Percentiles rank a stretch among this genome's conserved stretches.
These are phyloP conservation scores for Conchocele bisecta DNA, from an alignment of 2,888 invertebrate genomes.

Conservation along the genomic window DNA sequence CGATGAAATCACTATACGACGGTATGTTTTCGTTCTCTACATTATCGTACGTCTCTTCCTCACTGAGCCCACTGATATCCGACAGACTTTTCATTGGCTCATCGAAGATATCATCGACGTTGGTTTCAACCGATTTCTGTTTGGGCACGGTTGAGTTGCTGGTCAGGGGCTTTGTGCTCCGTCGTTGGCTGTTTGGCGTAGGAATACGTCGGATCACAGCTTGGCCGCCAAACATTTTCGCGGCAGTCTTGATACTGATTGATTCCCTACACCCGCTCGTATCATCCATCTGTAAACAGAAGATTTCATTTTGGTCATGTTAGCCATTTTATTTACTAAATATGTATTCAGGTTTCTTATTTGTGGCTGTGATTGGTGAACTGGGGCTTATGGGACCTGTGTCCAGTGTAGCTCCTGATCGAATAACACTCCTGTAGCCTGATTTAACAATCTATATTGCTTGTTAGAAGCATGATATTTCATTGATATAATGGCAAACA, in stretches of 20 bases:
- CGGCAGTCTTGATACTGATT: slow-evolving; percentile 59
- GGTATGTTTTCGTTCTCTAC: slow-evolving; percentile 48
- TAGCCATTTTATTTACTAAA: too few species aligned
- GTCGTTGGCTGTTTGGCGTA: slow-evolving; percentile 52
- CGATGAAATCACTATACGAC: slow-evolving; percentile 50
- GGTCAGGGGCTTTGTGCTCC: not conserved
- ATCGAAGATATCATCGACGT: slow-evolving; percentile 47
- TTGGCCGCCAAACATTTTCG: slow-evolving; percentile 64
- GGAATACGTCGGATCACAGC: slow-evolving; percentile 65
- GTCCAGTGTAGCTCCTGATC: too few species aligned
- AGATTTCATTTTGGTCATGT: too few species aligned
- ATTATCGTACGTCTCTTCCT: slow-evolving; percentile 51
- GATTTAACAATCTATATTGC: too few species aligned
- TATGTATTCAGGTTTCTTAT: too few species aligned
- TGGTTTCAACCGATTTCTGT: slow-evolving; percentile 16
- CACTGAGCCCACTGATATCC: slow-evolving; percentile 53
- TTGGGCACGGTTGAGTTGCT: not conserved
- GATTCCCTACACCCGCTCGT: slow-evolving; percentile 45
- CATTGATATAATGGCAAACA: too few species aligned
- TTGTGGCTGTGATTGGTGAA: too few species aligned
- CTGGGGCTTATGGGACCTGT: too few species aligned
- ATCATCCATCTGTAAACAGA: slow-evolving; percentile 43
- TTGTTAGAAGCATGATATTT: too few species aligned
- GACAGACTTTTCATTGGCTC: slow-evolving; percentile 44
- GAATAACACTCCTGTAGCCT: too few species aligned